Conservation (phyloP, 2,888 invertebrate genomes). For the Leptinotarsa peninsularis region DNA sequence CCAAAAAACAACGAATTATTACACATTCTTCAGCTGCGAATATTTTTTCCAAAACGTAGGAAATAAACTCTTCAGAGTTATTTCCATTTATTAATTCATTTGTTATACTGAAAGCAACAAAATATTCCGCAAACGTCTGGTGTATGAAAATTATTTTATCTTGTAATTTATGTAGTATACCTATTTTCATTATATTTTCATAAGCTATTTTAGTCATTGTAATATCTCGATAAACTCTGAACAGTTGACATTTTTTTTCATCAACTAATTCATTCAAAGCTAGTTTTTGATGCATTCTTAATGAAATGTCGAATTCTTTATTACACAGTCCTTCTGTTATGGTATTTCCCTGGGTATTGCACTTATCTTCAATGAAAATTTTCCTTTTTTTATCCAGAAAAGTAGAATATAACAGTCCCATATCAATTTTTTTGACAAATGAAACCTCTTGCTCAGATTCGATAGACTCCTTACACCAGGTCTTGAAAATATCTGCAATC, state of each 20-base stretch:
- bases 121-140: conserved; percentile 33
- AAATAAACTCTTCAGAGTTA: conserved; percentile 2
- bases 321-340: not conserved
- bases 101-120: conserved; percentile 14
- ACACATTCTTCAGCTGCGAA: not conserved
- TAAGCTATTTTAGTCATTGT: not conserved
- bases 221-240: conserved; percentile 14
- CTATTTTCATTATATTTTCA: conserved; percentile 26
- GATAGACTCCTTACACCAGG: conserved; percentile 26
- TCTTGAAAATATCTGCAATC: conserved; percentile 33
- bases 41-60: not conserved
- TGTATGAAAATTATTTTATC: conserved; percentile 21
- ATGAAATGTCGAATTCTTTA: conserved; percentile 20
- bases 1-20: conserved; percentile 5
- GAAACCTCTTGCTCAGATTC: not conserved
- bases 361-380: conserved; percentile 27
- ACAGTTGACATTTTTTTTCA: not conserved
- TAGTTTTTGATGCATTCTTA: conserved; percentile 11
- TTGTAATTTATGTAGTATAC: conserved; percentile 15
- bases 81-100: conserved; percentile 1
- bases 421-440: conserved; percentile 16
- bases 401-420: conserved; percentile 22
- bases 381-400: conserved; percentile 29
- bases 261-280: conserved; percentile 20
- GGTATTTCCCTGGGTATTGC: conserved; percentile 21